Base-by-base conservation (phyloP, 2,888 invertebrate species). In the Caenorhabditis sinica region DNA sequence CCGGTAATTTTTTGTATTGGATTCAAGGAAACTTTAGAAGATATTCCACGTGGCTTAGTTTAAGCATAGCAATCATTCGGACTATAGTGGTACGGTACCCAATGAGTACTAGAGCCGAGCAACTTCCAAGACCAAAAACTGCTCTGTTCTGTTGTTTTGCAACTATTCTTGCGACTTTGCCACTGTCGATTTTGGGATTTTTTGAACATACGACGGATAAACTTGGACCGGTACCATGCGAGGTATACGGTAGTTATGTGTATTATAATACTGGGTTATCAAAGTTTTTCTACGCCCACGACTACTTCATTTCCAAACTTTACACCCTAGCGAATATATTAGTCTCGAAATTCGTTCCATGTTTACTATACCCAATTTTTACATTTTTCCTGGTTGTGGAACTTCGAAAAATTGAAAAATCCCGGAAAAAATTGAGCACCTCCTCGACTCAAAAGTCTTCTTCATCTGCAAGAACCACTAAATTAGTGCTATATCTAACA, bases 11-110 rank as follows among this genome's bases (percentile, higher is more conserved):
- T 2, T 8, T 23, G 0, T 23, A 13, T 15, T 56, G 56, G 30
- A 2, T 56, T 4, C 56, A 28, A 28, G 28, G 15, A 17, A 23
- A 6, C 5, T n/a, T 23, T 6, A 51, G 11, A 23, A 20, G 58
- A 15, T 15, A 28, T 30, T 58, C 58, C 2, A 58, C 58, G 13
- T 58, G 28, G 28, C 30, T 58, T 6, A 36, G 33, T n/a, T 36
- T 60, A 3, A 60, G n/a, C 20, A 36, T 60, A 17, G n/a, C 36
- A 36, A 1, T 36, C 2, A 36, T 60, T 17, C 17, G 60, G 36
- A 23, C 60, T 8, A 33, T 60, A 20, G 36, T 60, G 36, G 17
- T 60, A 15, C 33, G 60, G n/a, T 60, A 60, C 20, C 60, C 60
- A 33, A 60, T 36, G 60, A 60, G 36, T 9, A n/a, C 60, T 4